These are phyloP conservation scores for Talpa occidentalis DNA, from an alignment of 2,113 vertebrate species.

Conservation along the genomic window DNA sequence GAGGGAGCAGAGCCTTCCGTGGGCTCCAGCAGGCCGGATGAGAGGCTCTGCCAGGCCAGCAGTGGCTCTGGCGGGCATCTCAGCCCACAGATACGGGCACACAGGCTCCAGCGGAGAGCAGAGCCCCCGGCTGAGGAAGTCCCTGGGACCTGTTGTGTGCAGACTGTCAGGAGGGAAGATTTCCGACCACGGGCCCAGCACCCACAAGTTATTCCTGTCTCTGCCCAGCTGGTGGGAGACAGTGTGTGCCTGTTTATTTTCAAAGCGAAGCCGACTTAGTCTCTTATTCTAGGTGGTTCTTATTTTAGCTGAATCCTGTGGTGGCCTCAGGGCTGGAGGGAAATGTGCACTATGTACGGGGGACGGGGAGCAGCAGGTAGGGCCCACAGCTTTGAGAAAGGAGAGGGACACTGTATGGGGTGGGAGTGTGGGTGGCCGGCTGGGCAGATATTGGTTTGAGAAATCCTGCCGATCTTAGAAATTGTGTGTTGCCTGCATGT, in stretches of 20 bases:
- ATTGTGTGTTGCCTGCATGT: neutral
- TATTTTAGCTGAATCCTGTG: neutral
- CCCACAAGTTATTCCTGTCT: neutral
- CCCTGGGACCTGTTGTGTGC: neutral
- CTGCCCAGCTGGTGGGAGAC: neutral
- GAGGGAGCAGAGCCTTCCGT: rapidly evolving
- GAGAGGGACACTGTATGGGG: neutral
- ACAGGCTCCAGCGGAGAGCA: rapidly evolving
- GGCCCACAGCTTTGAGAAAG: rapidly evolving
- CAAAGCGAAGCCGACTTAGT: neutral
- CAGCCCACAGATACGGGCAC: neutral
- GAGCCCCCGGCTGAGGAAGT: rapidly evolving
- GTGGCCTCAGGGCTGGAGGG: neutral
- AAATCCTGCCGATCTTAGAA: neutral
- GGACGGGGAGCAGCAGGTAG: neutral
- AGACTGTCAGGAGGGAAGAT: neutral
- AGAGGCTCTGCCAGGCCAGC: too few species aligned
- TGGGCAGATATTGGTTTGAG: neutral
- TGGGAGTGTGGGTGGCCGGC: neutral
- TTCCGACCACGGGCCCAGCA: neutral
- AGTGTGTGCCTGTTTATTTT: neutral
- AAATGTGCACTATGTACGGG: rapidly evolving
- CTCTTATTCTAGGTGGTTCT: conserved; percentile 6
- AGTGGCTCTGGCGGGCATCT: rapidly evolving
- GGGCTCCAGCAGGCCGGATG: too few species aligned